A percentile compares a stretch with the other conserved stretches of the same genome.
Evolutionary conservation across 2,888 invertebrate genomes (phyloP).

Genomic region (Fragum sueziense): DNA sequence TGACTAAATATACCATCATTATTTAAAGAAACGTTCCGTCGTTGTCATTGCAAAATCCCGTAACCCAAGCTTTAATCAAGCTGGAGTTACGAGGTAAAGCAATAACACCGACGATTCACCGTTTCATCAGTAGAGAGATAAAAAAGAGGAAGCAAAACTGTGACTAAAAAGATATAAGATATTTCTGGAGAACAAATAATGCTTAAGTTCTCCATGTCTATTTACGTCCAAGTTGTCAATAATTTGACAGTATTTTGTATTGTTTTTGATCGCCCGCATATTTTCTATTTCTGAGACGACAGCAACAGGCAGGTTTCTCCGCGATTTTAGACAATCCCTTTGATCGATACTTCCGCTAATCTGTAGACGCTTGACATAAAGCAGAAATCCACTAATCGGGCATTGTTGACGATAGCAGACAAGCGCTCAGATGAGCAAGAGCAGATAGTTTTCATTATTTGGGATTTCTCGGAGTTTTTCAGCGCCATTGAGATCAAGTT

Average conservation of each 20-base stretch:
- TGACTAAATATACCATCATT: no score
- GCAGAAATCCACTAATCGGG: slow-evolving; percentile 15
- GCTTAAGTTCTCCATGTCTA: no score
- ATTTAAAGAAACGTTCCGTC: no score
- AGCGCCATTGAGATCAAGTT: slow-evolving; percentile 1
- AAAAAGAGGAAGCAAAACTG: no score
- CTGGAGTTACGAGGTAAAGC: no score
- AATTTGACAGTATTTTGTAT: not conserved
- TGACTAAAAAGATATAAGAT: no score
- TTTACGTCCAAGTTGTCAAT: no score
- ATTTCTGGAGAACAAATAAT: no score
- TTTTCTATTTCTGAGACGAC: slow-evolving; percentile 6
- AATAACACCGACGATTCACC: no score
- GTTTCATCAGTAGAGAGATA: no score
- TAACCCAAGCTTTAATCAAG: no score
- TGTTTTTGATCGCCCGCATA: not conserved
- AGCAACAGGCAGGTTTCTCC: slow-evolving; percentile 11
- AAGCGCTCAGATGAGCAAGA: slow-evolving; percentile 18
- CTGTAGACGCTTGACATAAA: slow-evolving; percentile 22
- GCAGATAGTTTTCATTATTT: slow-evolving; percentile 9
- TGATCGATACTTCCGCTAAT: slow-evolving; percentile 23
- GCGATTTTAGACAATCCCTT: slow-evolving; percentile 19
- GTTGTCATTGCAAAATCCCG: no score
- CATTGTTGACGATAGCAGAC: slow-evolving; percentile 18
- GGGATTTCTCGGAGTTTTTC: slow-evolving; percentile 5